Evolutionary conservation across 2,113 vertebrate species (phyloP), one percentile per base, ranked within the genome.

Genomic region (Prunella himalayana): DNA sequence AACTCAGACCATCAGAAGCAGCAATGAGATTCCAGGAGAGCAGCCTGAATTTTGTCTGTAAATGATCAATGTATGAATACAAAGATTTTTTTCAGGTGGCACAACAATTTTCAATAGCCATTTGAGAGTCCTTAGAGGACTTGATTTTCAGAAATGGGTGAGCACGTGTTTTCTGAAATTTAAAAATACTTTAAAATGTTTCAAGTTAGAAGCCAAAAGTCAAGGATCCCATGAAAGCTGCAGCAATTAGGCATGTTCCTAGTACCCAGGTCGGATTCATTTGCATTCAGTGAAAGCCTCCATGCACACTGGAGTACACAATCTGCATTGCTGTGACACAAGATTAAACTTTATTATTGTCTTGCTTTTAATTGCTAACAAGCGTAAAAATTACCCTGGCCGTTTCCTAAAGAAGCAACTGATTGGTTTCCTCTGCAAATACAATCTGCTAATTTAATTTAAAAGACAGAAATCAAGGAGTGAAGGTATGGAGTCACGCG

Each of bases 321-420:
- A 11, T 41, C 84, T 78, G 64, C 45, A 49, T 31, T 39, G 61
- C 72, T 86, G 72, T 68, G 81, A 84, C 78, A 92, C 3, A 0
- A 91, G 92, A 94, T 73, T 81, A 94, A 92, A 94, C 77, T 76
- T 92, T n/a, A 80, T 86, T 87, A 69, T 79, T 85, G 65, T 71
- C 71, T 60, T 68, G 56, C 53, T 53, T 81, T 84, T 82, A 90
- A 72, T 69, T 83, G 56, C 53, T 84, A 81, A 81, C 77, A 80
- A 87, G 70, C 19, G 5, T 56, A 68, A 51, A 92, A 86, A 72
- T 86, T 24, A 47, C n/a, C 61, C 73, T 39, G 66, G 41, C 54
- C 30, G 3, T 79, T 92, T 89, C 51, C 41, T 84, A 60, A 76
- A 86, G 77, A 54, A 89, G 31, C 9, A 47, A 18, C 37, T 44